Conservation (phyloP, 2,797 vertebrate species). For the Cryptoblepharus egeriae region DNA sequence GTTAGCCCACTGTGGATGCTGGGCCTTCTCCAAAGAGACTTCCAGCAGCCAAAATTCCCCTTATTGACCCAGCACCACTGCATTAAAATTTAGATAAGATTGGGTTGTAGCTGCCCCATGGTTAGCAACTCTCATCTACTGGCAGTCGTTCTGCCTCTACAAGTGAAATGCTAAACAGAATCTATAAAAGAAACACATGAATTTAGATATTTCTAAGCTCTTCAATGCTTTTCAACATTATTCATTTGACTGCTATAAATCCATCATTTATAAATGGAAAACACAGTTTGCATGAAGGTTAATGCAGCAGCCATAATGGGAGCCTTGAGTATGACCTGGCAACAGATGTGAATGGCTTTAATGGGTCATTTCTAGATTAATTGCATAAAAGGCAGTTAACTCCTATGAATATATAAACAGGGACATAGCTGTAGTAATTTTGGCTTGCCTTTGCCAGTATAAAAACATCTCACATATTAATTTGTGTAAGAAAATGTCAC, state of each 20-base stretch:
- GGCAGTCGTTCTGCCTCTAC: background rate
- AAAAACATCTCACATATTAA: slow-evolving; percentile 1
- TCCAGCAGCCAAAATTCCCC: too few relatives aligned
- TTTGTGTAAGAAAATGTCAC: background rate
- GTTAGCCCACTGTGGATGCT: too few relatives aligned
- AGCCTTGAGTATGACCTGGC: slow-evolving; percentile 50
- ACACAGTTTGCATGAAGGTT: slow-evolving; percentile 45
- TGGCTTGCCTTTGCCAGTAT: slow-evolving; percentile 31
- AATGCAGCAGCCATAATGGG: slow-evolving; percentile 53
- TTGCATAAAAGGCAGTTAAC: slow-evolving; percentile 49
- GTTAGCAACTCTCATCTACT: background rate
- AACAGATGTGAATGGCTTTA: slow-evolving; percentile 56
- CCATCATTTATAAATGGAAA: slow-evolving; percentile 54
- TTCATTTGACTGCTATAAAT: slow-evolving; percentile 35
- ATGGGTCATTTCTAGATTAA: slow-evolving; percentile 59
- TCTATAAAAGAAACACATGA: background rate
- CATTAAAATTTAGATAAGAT: too few relatives aligned
- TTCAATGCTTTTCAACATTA: slow-evolving; percentile 30
- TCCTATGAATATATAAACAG: slow-evolving; percentile 45
- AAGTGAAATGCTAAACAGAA: background rate
- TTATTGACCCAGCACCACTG: too few relatives aligned
- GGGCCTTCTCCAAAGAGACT: too few relatives aligned
- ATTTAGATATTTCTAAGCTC: slow-evolving; percentile 30
- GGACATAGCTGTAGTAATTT: slow-evolving; percentile 47
- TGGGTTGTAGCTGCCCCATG: too few relatives aligned